Base-by-base conservation (phyloP, 2,113 vertebrate species). In the Psittacula cyanocephala region DNA sequence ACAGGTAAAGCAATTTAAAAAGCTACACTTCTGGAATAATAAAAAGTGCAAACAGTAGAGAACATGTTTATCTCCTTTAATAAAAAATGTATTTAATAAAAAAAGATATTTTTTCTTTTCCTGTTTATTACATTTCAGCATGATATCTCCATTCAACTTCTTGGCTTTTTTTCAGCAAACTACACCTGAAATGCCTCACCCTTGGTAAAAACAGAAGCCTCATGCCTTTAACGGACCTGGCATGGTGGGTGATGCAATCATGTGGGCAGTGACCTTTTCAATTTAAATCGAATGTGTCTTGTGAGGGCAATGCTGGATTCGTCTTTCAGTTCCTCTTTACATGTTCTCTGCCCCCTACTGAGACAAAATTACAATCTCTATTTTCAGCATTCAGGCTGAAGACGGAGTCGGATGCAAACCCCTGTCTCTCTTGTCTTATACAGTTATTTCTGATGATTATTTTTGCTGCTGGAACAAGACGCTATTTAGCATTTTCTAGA, bases 231-330 rank as follows among this genome's bases (percentile, higher is more conserved):
- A 35, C 0, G 3, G 94, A 60, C 39, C 16, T 13, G 69, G 87
- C 37, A 29, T 46, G 29, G 70, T 47, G 70, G 60, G 57, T 41
- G 91, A 89, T 74, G 70, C 75, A 60, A 62, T 72, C 63, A 9
- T 29, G 79, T 3, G 63, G 79, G 89, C 81, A 93, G 50, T 67
- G 93, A 94, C 94, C 94, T 96, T 96, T 96, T 60, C 95, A 78
- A 18, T 77, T 88, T 63, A 67, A 89, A 95, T 81, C 7, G 2
- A 74, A 49, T 7, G 70, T 53, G 67, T 57, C 89, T 69, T 9
- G 53, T 2, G 14, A 85, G 67, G 67, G 23, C 67, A 93, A 11
- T 0, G 2, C 74, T 20, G 81, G 7, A 27, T 91, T 67, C 4
- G 0, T 52, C 81, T 25, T 91, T 47, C 87, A 80, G 63, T 27